Evolutionary conservation across 2,888 invertebrate genomes (phyloP), one percentile per base, ranked within the genome.

Genomic region (Cyclophora punctaria): DNA sequence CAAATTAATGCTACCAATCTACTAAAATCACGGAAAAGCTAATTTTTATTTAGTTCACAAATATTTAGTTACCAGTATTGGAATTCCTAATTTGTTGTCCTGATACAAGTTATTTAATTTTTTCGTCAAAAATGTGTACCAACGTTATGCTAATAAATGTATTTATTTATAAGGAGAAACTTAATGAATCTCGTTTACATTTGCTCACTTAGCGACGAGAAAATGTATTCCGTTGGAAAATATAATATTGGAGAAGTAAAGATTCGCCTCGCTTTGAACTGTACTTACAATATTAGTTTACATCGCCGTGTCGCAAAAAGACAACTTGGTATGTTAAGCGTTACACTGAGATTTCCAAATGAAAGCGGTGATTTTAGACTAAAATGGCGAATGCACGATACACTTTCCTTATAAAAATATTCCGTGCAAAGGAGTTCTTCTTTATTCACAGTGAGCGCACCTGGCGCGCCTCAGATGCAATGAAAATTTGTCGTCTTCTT

Each of bases 401-500:
- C 64, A 74, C 71, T 75, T 71, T 71, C 62, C 72, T 75, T 76
- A 73, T 74, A 76, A 78, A 80, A 80, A 80, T 80, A 80, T 82
- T 76, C 69, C 59, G 53, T 59, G 69, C 64, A 69, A 68, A 60
- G 64, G 63, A 62, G 66, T 69, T 64, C 73, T 75, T 73, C 78
- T 73, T 78, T 79, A 81, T 80, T 78, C 77, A 74, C 72, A 69
- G 66, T 67, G 56, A 59, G 77, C 69, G 69, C 82, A 80, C 81
- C 80, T 82, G 82, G 53, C 53, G 47, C 49, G 43, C 70, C 64
- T 62, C 60, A 64, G 67, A 67, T 75, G 78, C 79, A 75, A 80
- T 78, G 80, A 80, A 76, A 82, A 83, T 81, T 77, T 80, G 78
- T 80, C 78, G 76, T 75, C 74, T 71, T 69, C 75, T 75, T 73